Evolutionary conservation across 2,797 vertebrate species (phyloP), one percentile per base, ranked within the genome.

Genomic region (Amazona finschi): DNA sequence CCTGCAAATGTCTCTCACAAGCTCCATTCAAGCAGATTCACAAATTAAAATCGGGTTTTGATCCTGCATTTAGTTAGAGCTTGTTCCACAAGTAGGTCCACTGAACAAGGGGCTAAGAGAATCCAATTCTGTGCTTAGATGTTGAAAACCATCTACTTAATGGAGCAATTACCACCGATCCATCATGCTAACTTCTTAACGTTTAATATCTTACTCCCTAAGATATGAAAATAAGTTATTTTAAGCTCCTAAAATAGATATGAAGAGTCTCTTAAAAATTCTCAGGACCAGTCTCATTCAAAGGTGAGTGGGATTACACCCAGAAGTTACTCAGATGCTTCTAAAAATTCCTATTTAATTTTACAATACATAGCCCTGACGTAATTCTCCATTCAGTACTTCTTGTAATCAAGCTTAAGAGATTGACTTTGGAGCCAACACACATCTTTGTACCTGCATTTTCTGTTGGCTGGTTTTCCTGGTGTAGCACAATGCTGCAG

Each of bases 151-250:
- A 60, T 66, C 62, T 12, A 55, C 50, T 90, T 91, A 75, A 81
- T 64, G n/a, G 50, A 73, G 55, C 22, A 86, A 78, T 81, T 94
- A 88, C 12, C 47, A 60, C 73, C 65, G 66, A 91, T 62, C 53
- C 72, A 62, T 75, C 47, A 33, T 53, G n/a, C 36, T 76, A 31
- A 11, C 66, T 86, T 30, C 50, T 90, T 78, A 76, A 15, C 67
- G 39, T 82, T 73, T 93, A 93, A 79, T 82, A 67, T 74, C 80
- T 73, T 20, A 28, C 9, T 67, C 44, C 60, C n/a, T 82, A 72
- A 89, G 71, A 90, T 82, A 95, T 38, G 33, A 93, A 94, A 95
- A 93, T 46, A 52, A 93, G 50, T 58, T 82, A 70, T 47, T 94
- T 81, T 49, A 57, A 67, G 67, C 15, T 80, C 33, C 41, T 64